Evolutionary conservation across 1,140 invertebrate species (phyloP).

Genomic region (Neomicropteryx cornuta): DNA sequence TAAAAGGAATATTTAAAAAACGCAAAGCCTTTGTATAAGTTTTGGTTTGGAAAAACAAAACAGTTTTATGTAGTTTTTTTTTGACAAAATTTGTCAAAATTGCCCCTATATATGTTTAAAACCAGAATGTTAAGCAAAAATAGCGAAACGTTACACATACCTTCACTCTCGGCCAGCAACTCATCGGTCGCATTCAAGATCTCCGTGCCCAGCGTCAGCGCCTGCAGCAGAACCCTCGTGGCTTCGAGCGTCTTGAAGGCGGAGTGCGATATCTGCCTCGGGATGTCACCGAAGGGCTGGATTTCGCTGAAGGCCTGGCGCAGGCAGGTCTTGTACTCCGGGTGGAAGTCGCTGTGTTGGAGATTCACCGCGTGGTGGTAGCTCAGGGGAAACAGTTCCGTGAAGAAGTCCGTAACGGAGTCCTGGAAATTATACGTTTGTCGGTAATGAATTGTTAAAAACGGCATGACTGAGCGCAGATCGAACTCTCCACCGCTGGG

Average conservation of each 20-base stretch:
- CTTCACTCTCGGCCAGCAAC: constrained; percentile 39
- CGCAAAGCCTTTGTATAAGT: too few species aligned
- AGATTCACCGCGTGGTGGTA: constrained; percentile 59
- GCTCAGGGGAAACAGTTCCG: constrained; percentile 70
- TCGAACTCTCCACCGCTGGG: too few species aligned
- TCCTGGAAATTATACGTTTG: constrained; percentile 42
- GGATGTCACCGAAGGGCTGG: constrained; percentile 71
- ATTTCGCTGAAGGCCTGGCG: constrained; percentile 60
- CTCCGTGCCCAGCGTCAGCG: constrained; percentile 51
- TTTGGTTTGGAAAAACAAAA: too few species aligned
- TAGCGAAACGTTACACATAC: too few species aligned
- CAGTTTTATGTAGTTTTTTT: too few species aligned
- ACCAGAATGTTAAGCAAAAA: too few species aligned
- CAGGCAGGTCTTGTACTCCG: constrained; percentile 66
- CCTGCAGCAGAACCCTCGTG: constrained; percentile 61
- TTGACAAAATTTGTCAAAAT: too few species aligned
- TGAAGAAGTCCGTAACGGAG: constrained; percentile 68
- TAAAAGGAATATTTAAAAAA: too few species aligned
- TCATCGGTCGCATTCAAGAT: constrained; percentile 62
- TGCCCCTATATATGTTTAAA: too few species aligned
- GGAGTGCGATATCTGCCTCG: constrained; percentile 53
- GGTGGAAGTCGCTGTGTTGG: constrained; percentile 49
- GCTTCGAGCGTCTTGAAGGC: constrained; percentile 64
- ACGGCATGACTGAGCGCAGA: too few species aligned
- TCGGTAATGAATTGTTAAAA: too few species aligned